A percentile compares a stretch with the other conserved stretches of the same genome.
These are phyloP conservation scores for Hestina assimilis DNA, from an alignment of 1,140 invertebrate genomes.

Conservation along the genomic window DNA sequence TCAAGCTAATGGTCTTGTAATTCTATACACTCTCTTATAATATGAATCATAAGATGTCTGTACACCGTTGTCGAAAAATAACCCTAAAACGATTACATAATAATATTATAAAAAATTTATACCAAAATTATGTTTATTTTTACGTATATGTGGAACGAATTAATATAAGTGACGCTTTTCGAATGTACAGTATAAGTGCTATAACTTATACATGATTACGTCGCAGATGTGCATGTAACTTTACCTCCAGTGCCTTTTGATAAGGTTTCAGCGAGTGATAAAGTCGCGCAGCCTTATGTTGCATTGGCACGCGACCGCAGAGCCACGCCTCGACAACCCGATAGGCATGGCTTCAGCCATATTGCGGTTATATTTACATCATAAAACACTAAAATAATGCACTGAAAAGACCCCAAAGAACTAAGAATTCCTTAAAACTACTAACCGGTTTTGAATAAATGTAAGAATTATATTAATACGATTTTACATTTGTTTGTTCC, in stretches of 20 bases:
- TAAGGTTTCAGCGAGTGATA: constrained; percentile 56
- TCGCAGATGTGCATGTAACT: constrained; percentile 45
- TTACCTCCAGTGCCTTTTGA: constrained; percentile 40
- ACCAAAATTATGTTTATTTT: too few relatives aligned
- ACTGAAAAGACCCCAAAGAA: too few relatives aligned
- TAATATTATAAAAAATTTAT: too few relatives aligned
- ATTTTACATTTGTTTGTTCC: too few relatives aligned
- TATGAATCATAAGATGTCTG: too few relatives aligned
- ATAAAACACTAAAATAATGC: constrained; percentile 3
- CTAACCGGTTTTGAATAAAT: too few relatives aligned
- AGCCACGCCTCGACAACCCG: constrained; percentile 28
- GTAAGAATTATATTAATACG: too few relatives aligned
- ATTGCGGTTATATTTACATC: constrained; percentile 30
- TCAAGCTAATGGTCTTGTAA: too few relatives aligned
- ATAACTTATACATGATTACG: constrained; percentile 22
- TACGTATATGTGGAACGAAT: neutral
- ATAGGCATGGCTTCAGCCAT: constrained; percentile 44
- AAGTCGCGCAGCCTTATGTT: constrained; percentile 49
- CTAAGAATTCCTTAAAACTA: too few relatives aligned
- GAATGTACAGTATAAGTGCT: neutral
- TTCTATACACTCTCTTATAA: too few relatives aligned
- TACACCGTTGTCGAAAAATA: too few relatives aligned
- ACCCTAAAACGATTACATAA: too few relatives aligned
- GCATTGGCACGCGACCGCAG: constrained; percentile 58
- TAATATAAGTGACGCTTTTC: neutral